These are phyloP conservation scores for Scylla paramamosain DNA, from an alignment of 1,140 invertebrate genomes.

Conservation along the genomic window DNA sequence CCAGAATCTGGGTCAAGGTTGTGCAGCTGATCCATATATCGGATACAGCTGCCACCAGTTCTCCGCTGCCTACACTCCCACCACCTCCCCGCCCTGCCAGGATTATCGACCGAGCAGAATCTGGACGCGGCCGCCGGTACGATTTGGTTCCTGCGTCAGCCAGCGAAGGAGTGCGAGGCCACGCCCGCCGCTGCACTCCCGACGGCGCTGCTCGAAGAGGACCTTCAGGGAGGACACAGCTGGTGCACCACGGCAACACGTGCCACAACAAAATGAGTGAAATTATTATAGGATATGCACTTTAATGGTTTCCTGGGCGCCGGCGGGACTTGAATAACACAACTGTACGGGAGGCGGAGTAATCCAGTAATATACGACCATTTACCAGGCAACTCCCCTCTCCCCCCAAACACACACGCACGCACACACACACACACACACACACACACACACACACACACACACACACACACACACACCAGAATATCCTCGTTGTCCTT, in stretches of 20 bases:
- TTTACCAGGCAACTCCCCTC: background rate
- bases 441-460: conserved; percentile 20
- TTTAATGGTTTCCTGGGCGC: background rate
- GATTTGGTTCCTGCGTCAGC: background rate
- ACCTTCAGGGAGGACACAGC: background rate
- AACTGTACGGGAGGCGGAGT: background rate
- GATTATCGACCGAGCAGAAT: background rate
- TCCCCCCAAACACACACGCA: background rate
- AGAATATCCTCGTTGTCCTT: background rate
- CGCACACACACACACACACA: background rate
- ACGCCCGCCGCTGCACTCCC: background rate
- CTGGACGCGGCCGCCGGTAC: background rate
- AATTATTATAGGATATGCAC: background rate
- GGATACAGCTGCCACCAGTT: background rate
- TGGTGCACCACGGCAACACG: background rate
- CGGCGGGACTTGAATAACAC: background rate
- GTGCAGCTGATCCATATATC: conserved; percentile 9
- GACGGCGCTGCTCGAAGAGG: background rate
- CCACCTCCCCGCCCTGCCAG: background rate
- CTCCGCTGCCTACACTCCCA: background rate
- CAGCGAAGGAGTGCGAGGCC: background rate
- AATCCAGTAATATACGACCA: background rate
- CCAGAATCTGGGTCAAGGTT: background rate
- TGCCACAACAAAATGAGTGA: background rate
- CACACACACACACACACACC: background rate